Percentiles rank a stretch among this genome's conserved stretches.
Evolutionary conservation across 2,113 vertebrate genomes (phyloP).

Genomic region (Oncorhynchus kisutch): DNA sequence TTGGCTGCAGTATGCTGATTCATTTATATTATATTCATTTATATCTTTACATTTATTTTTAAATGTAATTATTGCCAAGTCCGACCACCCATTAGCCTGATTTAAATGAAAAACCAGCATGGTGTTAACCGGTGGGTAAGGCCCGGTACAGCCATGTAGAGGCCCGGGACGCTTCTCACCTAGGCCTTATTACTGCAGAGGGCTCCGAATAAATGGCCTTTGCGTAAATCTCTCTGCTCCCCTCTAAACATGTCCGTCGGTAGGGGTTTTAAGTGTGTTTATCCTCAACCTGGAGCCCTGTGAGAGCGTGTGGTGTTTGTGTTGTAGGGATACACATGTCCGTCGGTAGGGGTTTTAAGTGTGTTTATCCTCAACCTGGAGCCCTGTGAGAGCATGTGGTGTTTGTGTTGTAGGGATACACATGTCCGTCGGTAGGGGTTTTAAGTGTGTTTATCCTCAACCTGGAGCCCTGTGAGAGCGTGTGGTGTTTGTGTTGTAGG

Average conservation of each 20-base stretch:
- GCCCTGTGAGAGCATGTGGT: neutral
- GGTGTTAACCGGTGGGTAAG: constrained; percentile 15
- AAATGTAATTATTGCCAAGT: constrained; percentile 17
- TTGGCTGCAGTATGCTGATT: constrained; percentile 36
- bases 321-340: constrained; percentile 1
- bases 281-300: neutral
- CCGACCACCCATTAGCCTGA: constrained; percentile 36
- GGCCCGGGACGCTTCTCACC: neutral
- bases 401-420: too few relatives aligned
- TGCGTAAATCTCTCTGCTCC: constrained; percentile 22
- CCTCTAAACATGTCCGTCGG: constrained; percentile 10
- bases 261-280: constrained; percentile 15
- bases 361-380: constrained; percentile 9
- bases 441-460: constrained; percentile 15
- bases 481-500: too few relatives aligned
- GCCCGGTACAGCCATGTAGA: neutral
- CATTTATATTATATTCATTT: neutral
- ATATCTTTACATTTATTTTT: too few relatives aligned
- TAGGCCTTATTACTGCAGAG: constrained; percentile 7
- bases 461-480: neutral
- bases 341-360: constrained; percentile 10
- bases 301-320: too few relatives aligned
- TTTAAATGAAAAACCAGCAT: constrained; percentile 19
- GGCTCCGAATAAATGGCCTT: constrained; percentile 17
- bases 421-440: constrained; percentile 2